A percentile compares a stretch with the other conserved stretches of the same genome.
Conservation (phyloP, 2,888 invertebrate species). For the Drosophila aldrichi region DNA sequence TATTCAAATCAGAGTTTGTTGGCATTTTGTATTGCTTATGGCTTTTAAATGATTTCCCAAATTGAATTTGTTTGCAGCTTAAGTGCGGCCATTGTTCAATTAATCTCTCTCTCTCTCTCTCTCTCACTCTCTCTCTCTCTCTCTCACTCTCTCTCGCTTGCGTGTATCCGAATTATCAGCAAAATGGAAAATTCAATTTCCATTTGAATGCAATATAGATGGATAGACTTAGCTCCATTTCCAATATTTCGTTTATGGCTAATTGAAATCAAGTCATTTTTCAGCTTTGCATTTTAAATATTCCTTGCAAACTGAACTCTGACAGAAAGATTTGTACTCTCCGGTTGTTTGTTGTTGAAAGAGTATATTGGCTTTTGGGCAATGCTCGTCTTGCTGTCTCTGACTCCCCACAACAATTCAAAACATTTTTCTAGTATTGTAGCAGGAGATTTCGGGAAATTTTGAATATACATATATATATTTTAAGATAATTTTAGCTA, state of each 20-base stretch:
- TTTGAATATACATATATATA: not conserved
- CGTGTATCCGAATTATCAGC: not conserved
- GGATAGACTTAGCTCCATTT: not conserved
- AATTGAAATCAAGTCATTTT: not conserved
- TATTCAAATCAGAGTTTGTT: not conserved
- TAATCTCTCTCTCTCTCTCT: not conserved
- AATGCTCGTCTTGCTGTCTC: no score
- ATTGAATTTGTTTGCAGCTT: constrained; percentile 39
- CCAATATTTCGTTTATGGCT: not conserved
- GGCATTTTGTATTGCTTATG: constrained; percentile 36
- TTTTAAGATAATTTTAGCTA: no score
- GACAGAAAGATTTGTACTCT: not conserved
- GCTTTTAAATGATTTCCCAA: constrained; percentile 38
- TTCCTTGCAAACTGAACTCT: not conserved
- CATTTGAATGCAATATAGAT: not conserved
- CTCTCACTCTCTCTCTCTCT: no score
- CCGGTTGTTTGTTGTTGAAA: not conserved
- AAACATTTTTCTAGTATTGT: no score
- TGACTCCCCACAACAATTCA: not conserved
- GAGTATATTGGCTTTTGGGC: not conserved
- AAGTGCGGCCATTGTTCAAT: constrained; percentile 5
- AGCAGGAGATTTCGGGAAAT: not conserved
- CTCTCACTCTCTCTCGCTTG: no score
- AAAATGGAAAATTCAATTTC: not conserved
- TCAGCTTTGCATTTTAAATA: not conserved